Evolutionary conservation across 2,888 invertebrate species (phyloP).

Genomic region (Nudaria mundana): DNA sequence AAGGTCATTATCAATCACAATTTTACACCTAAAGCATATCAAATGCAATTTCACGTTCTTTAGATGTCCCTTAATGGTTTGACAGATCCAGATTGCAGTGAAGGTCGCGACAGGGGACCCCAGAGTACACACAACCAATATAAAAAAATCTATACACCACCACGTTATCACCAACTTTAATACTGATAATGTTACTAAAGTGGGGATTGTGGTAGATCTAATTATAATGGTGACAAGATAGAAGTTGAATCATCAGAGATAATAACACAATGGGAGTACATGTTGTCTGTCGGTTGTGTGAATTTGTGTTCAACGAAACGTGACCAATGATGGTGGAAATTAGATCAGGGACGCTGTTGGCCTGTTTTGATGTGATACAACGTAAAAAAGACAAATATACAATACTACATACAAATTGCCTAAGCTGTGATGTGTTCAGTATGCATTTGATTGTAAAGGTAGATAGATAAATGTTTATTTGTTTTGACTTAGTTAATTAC

Average conservation of each 20-base stretch:
- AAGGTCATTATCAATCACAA: slow-evolving; percentile 24
- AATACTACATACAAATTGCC: slow-evolving; percentile 10
- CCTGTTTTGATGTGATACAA: slow-evolving; percentile 19
- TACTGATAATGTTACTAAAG: slow-evolving; percentile 9
- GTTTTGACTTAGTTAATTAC: too few species aligned
- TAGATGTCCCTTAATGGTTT: slow-evolving; percentile 35
- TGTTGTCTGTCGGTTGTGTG: slow-evolving; percentile 32
- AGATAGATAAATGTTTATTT: slow-evolving; percentile 2
- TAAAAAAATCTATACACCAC: slow-evolving; percentile 28
- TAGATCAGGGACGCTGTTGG: slow-evolving; percentile 31
- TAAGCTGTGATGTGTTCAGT: too few species aligned
- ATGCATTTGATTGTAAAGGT: too few species aligned
- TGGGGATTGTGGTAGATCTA: slow-evolving; percentile 37
- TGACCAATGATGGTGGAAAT: slow-evolving; percentile 43
- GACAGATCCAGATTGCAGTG: slow-evolving; percentile 52
- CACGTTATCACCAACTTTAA: slow-evolving; percentile 11
- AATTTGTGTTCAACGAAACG: slow-evolving; percentile 45
- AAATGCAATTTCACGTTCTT: slow-evolving; percentile 44
- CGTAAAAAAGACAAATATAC: neutral
- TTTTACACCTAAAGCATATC: slow-evolving; percentile 39
- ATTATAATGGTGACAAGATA: slow-evolving; percentile 35
- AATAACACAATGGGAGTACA: slow-evolving; percentile 45
- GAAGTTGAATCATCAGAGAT: slow-evolving; percentile 52
- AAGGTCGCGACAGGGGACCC: slow-evolving; percentile 53
- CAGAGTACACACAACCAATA: slow-evolving; percentile 45